Base-by-base conservation (phyloP, 2,888 invertebrate genomes). In the Drosophila heteroneura region DNA sequence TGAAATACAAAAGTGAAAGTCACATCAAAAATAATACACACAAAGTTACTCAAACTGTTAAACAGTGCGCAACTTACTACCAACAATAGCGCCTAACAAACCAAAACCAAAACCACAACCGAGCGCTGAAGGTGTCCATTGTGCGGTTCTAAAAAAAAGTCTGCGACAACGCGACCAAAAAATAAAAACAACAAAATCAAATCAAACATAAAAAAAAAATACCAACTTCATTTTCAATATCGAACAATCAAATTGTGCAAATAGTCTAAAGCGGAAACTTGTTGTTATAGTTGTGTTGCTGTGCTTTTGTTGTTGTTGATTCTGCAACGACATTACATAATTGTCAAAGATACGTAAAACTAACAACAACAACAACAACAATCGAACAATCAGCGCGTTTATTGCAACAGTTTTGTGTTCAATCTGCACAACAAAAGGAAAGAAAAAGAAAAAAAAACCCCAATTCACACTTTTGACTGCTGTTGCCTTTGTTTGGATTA, bases 381-480 rank as follows among this genome's bases (percentile, higher is more conserved):
- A 9, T 47, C 47, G 26, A 90, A 88, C 81, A 88, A 85, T 71
- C 85, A 82, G 59, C 83, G 61, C 81, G 72, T 78, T 86, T 89
- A 90, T 89, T 86, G 80, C 89, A 86, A 81, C 90, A 77, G 83
- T 89, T 88, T 81, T 67, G 79, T 88, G 83, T 84, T 86, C 84
- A 84, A 84, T 84, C 84, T 81, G 54, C 57, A 51, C 61, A 56
- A 83, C 83, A 83, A 88, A 81, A 81, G 37, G 32, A 28, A 41
- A 41, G 51, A 30, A 54, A 28, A 60, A 52, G 14, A 30, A 53
- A 28, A 53, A 28, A 63, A 65, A 60, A 59, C 14, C 35, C n/a
- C 74, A 39, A 44, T 60, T 69, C 52, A 51, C 44, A 59, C 57
- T 60, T 67, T 81, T 65, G 82, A 62, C 65, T 68, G 63, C 72